Evolutionary conservation across 1,140 invertebrate genomes (phyloP).

Genomic region (Drosophila jambulina): DNA sequence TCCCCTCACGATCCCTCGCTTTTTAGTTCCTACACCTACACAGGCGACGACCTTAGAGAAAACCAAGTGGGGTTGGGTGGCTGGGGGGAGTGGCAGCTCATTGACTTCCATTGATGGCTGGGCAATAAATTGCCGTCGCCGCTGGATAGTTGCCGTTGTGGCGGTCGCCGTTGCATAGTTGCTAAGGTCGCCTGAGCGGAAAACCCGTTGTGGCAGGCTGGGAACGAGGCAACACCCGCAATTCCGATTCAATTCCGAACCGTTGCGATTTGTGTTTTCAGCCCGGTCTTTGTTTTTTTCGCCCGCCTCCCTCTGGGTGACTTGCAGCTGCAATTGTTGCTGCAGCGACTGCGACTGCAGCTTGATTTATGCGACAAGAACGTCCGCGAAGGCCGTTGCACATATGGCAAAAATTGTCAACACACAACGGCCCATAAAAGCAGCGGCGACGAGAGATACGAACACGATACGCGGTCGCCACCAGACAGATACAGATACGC

Average conservation of each 20-base stretch:
- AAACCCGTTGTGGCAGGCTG: constrained; percentile 60
- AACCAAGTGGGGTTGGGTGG: constrained; percentile 7
- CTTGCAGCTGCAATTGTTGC: constrained; percentile 56
- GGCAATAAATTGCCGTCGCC: constrained; percentile 66
- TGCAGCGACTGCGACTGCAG: constrained; percentile 30
- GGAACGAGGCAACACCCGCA: constrained; percentile 67
- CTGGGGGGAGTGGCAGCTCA: constrained; percentile 44
- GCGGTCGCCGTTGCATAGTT: constrained; percentile 70
- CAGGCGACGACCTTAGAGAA: constrained; percentile 60
- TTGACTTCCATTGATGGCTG: constrained; percentile 65
- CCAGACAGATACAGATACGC: constrained; percentile 43
- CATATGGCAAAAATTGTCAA: constrained; percentile 82
- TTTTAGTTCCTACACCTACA: constrained; percentile 55
- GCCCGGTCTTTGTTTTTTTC: constrained; percentile 32
- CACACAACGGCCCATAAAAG: constrained; percentile 64
- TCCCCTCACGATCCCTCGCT: neutral
- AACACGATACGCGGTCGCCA: constrained; percentile 50
- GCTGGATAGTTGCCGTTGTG: constrained; percentile 64
- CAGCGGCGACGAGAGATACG: constrained; percentile 59
- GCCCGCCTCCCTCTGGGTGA: constrained; percentile 24
- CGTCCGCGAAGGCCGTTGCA: constrained; percentile 72
- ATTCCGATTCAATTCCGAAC: constrained; percentile 50
- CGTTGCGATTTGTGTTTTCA: constrained; percentile 32
- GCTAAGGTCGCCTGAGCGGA: constrained; percentile 67
- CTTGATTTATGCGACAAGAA: constrained; percentile 76